A percentile compares a stretch with the other conserved stretches of the same genome.
Conservation (phyloP, 2,797 vertebrate species). For the Protosalanx chinensis region DNA sequence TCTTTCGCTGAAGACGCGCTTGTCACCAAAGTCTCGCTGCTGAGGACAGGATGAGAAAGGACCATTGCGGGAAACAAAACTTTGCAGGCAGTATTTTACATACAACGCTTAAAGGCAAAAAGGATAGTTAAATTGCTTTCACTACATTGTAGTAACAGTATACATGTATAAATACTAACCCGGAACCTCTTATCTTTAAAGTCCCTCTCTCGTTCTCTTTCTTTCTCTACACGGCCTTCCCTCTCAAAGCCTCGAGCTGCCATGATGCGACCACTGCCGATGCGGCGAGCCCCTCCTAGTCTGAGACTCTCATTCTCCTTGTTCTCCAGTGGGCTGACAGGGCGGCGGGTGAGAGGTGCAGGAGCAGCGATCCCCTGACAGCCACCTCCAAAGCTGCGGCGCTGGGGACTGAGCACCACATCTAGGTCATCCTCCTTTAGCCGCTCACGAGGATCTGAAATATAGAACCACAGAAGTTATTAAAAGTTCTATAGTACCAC, state of each 20-base stretch:
- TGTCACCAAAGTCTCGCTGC: slow-evolving; percentile 94
- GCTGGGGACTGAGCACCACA: slow-evolving; percentile 91
- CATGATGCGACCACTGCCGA: slow-evolving; percentile 95
- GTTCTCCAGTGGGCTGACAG: slow-evolving; percentile 88
- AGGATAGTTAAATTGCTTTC: background rate
- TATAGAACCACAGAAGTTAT: background rate
- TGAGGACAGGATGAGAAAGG: slow-evolving; percentile 20
- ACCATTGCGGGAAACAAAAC: no score
- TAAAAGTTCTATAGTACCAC: no score
- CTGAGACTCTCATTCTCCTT: slow-evolving; percentile 90
- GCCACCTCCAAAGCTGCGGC: slow-evolving; percentile 94
- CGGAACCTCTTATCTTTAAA: slow-evolving; percentile 96
- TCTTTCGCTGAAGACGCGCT: slow-evolving; percentile 91
- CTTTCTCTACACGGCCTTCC: slow-evolving; percentile 85
- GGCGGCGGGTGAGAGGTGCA: slow-evolving; percentile 71
- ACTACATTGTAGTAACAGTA: background rate
- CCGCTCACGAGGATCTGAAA: slow-evolving; percentile 89
- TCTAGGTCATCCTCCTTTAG: slow-evolving; percentile 97
- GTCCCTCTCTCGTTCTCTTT: slow-evolving; percentile 88
- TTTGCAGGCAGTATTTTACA: background rate
- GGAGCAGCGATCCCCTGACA: slow-evolving; percentile 84
- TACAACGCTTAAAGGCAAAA: background rate
- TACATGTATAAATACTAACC: slow-evolving; percentile 69
- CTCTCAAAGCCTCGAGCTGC: slow-evolving; percentile 87
- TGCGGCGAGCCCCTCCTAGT: slow-evolving; percentile 82